These are phyloP conservation scores for Caprella mutica DNA, from an alignment of 2,888 invertebrate genomes.

Conservation along the genomic window DNA sequence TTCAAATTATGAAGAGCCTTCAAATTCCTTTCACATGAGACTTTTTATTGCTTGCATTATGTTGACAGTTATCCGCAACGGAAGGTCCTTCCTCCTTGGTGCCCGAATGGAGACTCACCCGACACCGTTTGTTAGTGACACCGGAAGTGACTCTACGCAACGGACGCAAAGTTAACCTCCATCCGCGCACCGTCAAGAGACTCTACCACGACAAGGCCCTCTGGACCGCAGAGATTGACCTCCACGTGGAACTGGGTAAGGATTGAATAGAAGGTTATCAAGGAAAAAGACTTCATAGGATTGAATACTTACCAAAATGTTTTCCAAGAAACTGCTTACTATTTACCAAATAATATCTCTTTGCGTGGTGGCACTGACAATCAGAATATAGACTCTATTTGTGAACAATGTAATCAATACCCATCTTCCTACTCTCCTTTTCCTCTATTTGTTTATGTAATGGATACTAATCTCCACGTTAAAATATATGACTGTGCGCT, in stretches of 20 bases:
- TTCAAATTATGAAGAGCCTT: too few relatives aligned
- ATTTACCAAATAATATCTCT: neutral
- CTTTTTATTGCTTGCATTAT: neutral
- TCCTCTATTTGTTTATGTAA: neutral
- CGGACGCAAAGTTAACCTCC: conserved; percentile 56
- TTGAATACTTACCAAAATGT: too few relatives aligned
- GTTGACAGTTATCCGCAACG: conserved; percentile 23
- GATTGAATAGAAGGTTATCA: too few relatives aligned
- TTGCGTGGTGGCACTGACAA: neutral
- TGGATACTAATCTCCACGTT: neutral
- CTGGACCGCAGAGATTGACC: conserved; percentile 71
- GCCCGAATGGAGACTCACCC: conserved; percentile 16
- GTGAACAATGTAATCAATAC: neutral
- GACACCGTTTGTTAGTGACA: conserved; percentile 34
- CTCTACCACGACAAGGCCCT: conserved; percentile 58
- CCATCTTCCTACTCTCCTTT: neutral
- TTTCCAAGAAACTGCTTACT: too few relatives aligned
- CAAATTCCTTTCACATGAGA: too few relatives aligned
- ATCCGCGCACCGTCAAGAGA: conserved; percentile 51
- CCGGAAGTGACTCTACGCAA: conserved; percentile 30
- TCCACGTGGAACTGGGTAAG: conserved; percentile 53
- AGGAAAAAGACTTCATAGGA: too few relatives aligned
- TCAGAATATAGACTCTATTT: neutral
- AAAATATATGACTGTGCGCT: too few relatives aligned
- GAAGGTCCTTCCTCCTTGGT: conserved; percentile 27